Percentiles rank a stretch among this genome's conserved stretches.
phyloP scores from a whole-genome alignment of 2,888 invertebrate species.

The Lithophane leautieri region DNA sequence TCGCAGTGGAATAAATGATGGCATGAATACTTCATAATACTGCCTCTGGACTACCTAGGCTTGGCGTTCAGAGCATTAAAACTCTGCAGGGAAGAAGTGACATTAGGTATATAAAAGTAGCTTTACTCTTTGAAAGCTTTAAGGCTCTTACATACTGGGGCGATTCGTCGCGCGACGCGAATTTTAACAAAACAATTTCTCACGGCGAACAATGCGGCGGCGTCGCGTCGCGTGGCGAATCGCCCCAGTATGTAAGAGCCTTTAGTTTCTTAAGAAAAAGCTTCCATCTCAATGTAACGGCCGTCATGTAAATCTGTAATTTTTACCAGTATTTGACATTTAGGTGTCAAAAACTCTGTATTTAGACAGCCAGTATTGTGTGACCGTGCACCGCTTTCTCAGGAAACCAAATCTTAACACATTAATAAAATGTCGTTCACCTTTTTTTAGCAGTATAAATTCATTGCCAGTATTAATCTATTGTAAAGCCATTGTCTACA shows the following conservation, averaged over 20 bases:
- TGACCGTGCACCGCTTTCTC: no score
- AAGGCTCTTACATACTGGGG: no score
- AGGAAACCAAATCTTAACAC: background rate
- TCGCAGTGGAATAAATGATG: no score
- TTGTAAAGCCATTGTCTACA: constrained; percentile 28
- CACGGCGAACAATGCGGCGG: no score
- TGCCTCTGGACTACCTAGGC: no score
- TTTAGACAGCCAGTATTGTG: no score
- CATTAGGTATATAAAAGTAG: background rate
- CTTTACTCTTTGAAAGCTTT: background rate
- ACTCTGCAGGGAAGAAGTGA: background rate
- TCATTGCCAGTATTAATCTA: constrained; percentile 30
- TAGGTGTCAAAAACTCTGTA: background rate
- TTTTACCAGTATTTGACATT: background rate
- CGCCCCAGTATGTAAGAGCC: no score
- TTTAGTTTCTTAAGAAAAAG: background rate
- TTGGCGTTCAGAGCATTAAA: background rate
- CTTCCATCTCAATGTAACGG: no score
- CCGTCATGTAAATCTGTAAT: background rate
- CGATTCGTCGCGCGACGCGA: no score
- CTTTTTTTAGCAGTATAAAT: constrained; percentile 23
- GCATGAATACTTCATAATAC: no score
- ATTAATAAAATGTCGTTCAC: constrained; percentile 2
- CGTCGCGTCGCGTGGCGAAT: no score
- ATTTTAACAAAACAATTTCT: no score